These are phyloP conservation scores for Glyphotaelius pellucidus DNA, from an alignment of 2,888 invertebrate species.

Conservation along the genomic window DNA sequence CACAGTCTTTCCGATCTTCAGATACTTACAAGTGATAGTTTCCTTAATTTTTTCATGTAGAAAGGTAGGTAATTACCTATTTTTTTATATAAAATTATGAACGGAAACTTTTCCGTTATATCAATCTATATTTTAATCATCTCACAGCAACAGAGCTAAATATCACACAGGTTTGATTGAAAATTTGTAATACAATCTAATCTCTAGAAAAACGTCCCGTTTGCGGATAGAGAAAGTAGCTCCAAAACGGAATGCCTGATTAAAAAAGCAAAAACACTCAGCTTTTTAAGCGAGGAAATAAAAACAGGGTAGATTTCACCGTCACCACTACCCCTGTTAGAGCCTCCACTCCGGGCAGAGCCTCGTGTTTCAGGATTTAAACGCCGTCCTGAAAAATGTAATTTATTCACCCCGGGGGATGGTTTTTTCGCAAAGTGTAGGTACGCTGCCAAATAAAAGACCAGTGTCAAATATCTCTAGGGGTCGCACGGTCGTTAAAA, in stretches of 20 bases:
- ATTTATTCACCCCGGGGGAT: constrained; percentile 47
- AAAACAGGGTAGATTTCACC: constrained; percentile 54
- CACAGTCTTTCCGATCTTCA: no score
- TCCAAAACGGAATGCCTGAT: constrained; percentile 49
- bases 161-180: neutral
- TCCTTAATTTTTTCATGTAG: no score
- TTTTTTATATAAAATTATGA: no score
- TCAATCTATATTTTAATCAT: no score
- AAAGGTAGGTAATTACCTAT: no score
- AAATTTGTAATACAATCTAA: neutral
- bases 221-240: constrained; percentile 59
- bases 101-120: no score
- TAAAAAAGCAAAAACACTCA: constrained; percentile 48
- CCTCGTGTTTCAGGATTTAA: constrained; percentile 38
- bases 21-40: no score
- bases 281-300: constrained; percentile 48
- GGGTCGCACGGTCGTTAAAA: constrained; percentile 24
- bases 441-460: constrained; percentile 24
- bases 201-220: constrained; percentile 52
- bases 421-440: constrained; percentile 32
- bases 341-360: neutral
- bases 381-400: constrained; percentile 40
- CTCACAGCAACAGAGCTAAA: no score
- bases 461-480: constrained; percentile 8
- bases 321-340: constrained; percentile 19